Evolutionary conservation across 2,888 invertebrate species (phyloP), one percentile per base, ranked within the genome.

Genomic region (Andricus curvator): DNA sequence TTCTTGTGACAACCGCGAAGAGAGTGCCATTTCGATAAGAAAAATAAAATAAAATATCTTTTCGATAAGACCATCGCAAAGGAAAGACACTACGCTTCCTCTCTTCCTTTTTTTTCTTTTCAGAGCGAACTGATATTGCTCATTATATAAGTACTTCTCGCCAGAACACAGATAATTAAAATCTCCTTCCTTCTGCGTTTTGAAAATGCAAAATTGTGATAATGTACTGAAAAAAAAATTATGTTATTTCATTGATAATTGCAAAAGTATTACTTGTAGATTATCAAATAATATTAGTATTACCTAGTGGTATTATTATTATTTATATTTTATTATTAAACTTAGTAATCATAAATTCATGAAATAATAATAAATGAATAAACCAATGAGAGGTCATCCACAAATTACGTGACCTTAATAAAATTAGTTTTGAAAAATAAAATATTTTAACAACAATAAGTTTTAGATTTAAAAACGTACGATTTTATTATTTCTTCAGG

Each of bases 21-120:
- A 56, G 70, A 29, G n/a, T 51, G 74, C 74, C 20, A 51, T 56
- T 9, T 74, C n/a, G 56, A 74, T 56, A 56, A 37, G 33, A 37
- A n/a, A 56, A 56, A 84, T 65, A 80, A 83, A 83, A 82, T 81
- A 82, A 83, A 83, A 85, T 84, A 84, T 82, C 81, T 83, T 83
- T 81, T 78, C 78, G 82, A 83, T 84, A 81, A 83, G 80, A 83
- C 81, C 80, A 80, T 85, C 67, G 81, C 80, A 79, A 81, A 67
- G 78, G 77, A 82, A 81, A 82, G 80, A 78, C 80, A 81, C 80
- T 81, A 82, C 78, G 78, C 33, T 13, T 51, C 44, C 3, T 44
- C 48, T 68, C 17, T 17, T 68, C n/a, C 9, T 9, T 25, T 48
- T 48, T 25, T 25, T 68, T 8, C 4, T 17, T 25, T 13, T 44